phyloP scores from a whole-genome alignment of 2,113 vertebrate genomes.

The Monopterus albus region DNA sequence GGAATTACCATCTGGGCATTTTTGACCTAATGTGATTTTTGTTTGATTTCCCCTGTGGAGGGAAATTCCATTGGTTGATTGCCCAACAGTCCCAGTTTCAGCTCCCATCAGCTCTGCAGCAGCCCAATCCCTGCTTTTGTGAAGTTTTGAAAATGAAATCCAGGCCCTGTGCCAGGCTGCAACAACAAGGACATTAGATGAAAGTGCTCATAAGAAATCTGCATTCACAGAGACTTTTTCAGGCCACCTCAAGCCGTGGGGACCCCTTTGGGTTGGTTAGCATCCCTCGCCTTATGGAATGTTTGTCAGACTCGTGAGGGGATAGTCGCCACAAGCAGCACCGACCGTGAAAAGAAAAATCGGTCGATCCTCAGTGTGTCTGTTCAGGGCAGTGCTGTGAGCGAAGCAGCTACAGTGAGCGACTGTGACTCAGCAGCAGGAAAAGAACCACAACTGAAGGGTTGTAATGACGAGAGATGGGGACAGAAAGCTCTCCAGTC shows the following conservation, averaged over 20 bases:
- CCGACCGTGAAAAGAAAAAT: background rate
- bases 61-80: background rate
- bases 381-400: background rate
- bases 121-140: constrained; percentile 8
- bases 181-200: constrained; percentile 37
- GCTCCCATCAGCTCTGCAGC: background rate
- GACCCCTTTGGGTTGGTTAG: constrained; percentile 27
- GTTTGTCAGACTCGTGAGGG: constrained; percentile 4
- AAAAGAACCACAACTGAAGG: constrained; percentile 16
- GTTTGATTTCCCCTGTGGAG: background rate
- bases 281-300: constrained; percentile 25
- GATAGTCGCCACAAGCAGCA: background rate
- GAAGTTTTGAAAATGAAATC: constrained; percentile 29
- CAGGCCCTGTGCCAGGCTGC: constrained; percentile 22
- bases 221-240: constrained; percentile 42
- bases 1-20: background rate
- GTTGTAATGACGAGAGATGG: constrained; percentile 4
- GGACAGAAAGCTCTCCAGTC: constrained; percentile 3
- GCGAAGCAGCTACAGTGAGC: background rate
- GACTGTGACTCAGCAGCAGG: constrained; percentile 2
- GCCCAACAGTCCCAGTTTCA: background rate
- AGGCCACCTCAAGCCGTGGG: constrained; percentile 26
- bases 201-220: constrained; percentile 45
- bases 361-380: background rate
- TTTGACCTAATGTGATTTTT: background rate